Conservation (phyloP, 2,797 vertebrate genomes). For the Ataeniobius toweri region DNA sequence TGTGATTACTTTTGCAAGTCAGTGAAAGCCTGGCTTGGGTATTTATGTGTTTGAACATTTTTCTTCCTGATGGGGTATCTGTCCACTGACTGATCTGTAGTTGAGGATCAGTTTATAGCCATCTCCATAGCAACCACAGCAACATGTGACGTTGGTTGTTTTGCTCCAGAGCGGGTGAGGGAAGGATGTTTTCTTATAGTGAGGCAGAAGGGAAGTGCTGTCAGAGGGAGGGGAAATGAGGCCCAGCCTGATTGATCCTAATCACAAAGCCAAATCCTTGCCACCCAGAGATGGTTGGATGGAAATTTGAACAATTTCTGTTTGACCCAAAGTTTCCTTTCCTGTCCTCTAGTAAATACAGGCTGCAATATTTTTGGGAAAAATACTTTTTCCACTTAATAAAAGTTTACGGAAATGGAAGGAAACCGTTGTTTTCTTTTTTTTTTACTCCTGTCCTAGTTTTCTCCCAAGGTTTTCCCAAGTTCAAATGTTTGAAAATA, state of each 20-base stretch:
- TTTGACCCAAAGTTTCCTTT: constrained; percentile 13
- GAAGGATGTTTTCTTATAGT: constrained; percentile 19
- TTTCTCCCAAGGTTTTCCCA: constrained; percentile 28
- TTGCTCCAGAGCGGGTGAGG: constrained; percentile 14
- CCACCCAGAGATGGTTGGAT: constrained; percentile 44
- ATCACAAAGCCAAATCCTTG: constrained; percentile 42
- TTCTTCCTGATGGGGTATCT: constrained; percentile 9
- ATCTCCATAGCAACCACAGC: constrained; percentile 50
- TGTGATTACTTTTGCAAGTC: neutral
- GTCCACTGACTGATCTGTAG: constrained; percentile 18
- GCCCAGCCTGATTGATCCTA: constrained; percentile 40
- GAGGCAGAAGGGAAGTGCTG: constrained; percentile 17
- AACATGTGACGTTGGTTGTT: constrained; percentile 42
- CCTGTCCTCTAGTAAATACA: constrained; percentile 49
- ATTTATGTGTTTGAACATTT: constrained; percentile 16
- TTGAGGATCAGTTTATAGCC: constrained; percentile 45
- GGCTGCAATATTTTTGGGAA: constrained; percentile 20
- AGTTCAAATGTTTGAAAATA: neutral
- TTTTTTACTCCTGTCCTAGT: constrained; percentile 4
- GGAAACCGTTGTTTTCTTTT: constrained; percentile 18
- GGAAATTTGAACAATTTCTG: constrained; percentile 31
- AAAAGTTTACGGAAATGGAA: constrained; percentile 34
- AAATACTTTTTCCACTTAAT: constrained; percentile 27
- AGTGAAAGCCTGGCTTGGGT: neutral
- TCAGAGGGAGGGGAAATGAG: constrained; percentile 50